These are phyloP conservation scores for Caradrina kadenii DNA, from an alignment of 2,888 invertebrate genomes.

Conservation along the genomic window DNA sequence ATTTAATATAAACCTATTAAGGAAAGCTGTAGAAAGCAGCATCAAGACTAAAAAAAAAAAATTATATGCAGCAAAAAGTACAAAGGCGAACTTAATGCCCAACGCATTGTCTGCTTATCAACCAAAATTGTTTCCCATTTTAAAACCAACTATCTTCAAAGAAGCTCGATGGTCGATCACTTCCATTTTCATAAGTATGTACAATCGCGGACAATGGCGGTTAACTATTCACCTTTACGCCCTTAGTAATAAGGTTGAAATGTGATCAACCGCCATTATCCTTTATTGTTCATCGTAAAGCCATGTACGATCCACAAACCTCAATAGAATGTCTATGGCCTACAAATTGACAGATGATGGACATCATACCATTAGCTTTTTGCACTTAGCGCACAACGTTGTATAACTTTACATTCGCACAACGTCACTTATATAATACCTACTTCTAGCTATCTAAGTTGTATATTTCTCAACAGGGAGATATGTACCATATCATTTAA, in stretches of 20 bases:
- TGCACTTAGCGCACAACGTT: conserved; percentile 23
- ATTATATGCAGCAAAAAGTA: too few species aligned
- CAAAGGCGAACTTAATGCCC: too few species aligned
- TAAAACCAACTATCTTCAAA: too few species aligned
- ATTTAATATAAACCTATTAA: not conserved
- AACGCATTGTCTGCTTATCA: too few species aligned
- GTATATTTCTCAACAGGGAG: conserved; percentile 11
- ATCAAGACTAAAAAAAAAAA: not conserved
- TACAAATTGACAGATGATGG: conserved; percentile 47
- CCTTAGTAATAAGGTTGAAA: too few species aligned
- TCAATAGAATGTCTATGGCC: conserved; percentile 11
- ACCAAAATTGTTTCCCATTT: not conserved
- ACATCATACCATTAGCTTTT: conserved; percentile 30
- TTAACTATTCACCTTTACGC: too few species aligned
- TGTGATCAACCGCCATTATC: too few species aligned
- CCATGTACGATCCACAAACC: conserved; percentile 33
- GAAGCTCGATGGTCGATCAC: not conserved
- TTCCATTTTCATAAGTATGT: not conserved
- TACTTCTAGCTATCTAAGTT: conserved; percentile 1
- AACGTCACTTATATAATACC: conserved; percentile 27
- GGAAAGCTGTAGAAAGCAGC: not conserved
- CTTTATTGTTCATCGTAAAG: not conserved
- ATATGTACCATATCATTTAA: conserved; percentile 12
- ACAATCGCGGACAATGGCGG: not conserved
- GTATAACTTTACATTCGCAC: conserved; percentile 36